These are phyloP conservation scores for Homalodisca vitripennis DNA, from an alignment of 1,140 invertebrate species.

Conservation along the genomic window DNA sequence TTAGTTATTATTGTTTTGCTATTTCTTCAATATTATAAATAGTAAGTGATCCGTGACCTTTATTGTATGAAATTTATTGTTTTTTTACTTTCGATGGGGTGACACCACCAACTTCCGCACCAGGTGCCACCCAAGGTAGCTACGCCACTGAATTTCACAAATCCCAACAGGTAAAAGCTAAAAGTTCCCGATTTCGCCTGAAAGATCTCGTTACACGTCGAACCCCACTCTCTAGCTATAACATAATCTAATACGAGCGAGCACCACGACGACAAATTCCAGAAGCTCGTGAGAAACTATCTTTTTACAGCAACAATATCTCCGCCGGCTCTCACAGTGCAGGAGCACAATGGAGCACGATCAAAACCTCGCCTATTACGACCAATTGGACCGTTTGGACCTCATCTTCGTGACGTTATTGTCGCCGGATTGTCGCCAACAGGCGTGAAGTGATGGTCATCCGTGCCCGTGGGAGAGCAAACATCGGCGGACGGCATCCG, in stretches of 20 bases:
- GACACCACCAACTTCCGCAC: too few species aligned
- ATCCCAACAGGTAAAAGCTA: too few species aligned
- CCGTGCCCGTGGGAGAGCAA: conserved; percentile 15
- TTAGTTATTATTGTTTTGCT: too few species aligned
- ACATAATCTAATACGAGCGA: not conserved
- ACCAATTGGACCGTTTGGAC: conserved; percentile 1
- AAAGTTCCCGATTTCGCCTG: too few species aligned
- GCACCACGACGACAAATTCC: not conserved
- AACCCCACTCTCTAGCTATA: too few species aligned
- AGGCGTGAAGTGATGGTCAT: conserved; percentile 15
- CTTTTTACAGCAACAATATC: not conserved
- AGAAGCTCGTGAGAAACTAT: not conserved
- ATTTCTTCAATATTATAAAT: too few species aligned
- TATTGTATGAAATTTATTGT: too few species aligned
- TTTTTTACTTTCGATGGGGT: too few species aligned
- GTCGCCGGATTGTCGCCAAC: not conserved
- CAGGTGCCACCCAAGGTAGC: too few species aligned
- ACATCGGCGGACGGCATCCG: not conserved
- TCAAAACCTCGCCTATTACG: not conserved
- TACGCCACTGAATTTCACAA: too few species aligned
- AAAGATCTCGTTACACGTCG: too few species aligned
- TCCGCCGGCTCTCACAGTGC: not conserved
- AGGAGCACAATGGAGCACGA: not conserved
- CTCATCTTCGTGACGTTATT: not conserved
- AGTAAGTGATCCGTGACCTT: too few species aligned